phyloP scores from a whole-genome alignment of 2,797 vertebrate species.

The Aratinga solstitialis region DNA sequence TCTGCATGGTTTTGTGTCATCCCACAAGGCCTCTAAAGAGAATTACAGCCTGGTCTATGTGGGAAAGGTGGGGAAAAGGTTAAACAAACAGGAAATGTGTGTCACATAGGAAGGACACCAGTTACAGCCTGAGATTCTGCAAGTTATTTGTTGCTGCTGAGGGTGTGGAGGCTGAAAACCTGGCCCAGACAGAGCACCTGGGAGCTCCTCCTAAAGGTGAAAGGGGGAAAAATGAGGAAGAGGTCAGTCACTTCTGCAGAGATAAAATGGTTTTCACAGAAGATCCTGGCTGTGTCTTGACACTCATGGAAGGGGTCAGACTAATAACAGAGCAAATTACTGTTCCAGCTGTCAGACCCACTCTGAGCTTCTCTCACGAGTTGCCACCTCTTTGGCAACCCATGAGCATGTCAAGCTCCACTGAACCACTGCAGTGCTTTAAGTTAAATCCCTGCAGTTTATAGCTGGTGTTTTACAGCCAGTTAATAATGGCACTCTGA shows the following conservation, averaged over 20 bases:
- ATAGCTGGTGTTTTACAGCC: neutral
- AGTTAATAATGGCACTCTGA: neutral
- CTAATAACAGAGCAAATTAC: neutral
- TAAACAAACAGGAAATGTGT: neutral
- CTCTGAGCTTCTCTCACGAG: neutral
- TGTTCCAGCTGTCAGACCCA: neutral
- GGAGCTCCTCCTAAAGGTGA: neutral
- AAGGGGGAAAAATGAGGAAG: accelerated
- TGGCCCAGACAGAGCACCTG: neutral
- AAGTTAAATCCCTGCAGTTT: neutral
- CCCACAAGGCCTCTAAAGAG: neutral
- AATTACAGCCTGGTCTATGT: neutral
- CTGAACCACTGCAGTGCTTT: neutral
- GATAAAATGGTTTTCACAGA: neutral
- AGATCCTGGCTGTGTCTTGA: neutral
- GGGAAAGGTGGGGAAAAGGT: neutral
- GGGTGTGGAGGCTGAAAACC: neutral
- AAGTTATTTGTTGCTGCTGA: neutral
- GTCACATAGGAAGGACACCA: neutral
- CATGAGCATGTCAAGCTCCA: neutral
- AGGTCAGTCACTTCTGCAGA: neutral
- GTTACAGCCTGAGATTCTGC: neutral
- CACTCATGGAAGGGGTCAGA: neutral
- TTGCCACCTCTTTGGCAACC: neutral
- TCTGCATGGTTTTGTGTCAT: neutral